These are phyloP conservation scores for Erpobdella octoculata DNA, from an alignment of 2,888 invertebrate species.

Conservation along the genomic window DNA sequence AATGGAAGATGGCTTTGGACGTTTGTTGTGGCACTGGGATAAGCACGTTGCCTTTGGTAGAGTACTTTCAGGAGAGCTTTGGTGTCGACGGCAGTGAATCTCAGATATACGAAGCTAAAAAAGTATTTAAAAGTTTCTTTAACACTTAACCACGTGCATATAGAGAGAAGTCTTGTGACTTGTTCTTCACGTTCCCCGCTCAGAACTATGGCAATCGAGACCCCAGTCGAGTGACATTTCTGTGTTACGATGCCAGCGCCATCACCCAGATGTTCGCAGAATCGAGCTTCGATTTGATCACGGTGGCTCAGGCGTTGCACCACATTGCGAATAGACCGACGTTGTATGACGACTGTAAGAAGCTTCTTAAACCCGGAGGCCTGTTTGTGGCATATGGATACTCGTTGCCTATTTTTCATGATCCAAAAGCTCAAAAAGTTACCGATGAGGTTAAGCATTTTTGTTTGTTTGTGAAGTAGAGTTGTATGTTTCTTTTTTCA, in stretches of 20 bases:
- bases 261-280: not conserved
- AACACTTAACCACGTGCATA: not conserved
- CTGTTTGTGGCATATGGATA: slow-evolving; percentile 49
- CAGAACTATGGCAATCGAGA: slow-evolving; percentile 13
- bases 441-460: too few species aligned
- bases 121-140: not conserved
- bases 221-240: slow-evolving; percentile 12
- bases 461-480: too few species aligned
- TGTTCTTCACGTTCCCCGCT: not conserved
- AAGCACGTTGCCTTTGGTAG: slow-evolving; percentile 23
- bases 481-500: too few species aligned
- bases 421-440: slow-evolving; percentile 11
- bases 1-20: slow-evolving; percentile 21
- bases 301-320: slow-evolving; percentile 50
- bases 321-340: slow-evolving; percentile 52
- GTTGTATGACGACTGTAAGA: slow-evolving; percentile 52
- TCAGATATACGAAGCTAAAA: slow-evolving; percentile 23
- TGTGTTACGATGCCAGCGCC: not conserved
- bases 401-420: slow-evolving; percentile 37
- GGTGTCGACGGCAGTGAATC: slow-evolving; percentile 27
- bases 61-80: slow-evolving; percentile 6
- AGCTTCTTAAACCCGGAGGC: slow-evolving; percentile 52
- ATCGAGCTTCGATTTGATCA: slow-evolving; percentile 44
- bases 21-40: slow-evolving; percentile 28
- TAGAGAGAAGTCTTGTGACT: not conserved